A percentile compares a stretch with the other conserved stretches of the same genome.
phyloP scores from a whole-genome alignment of 1,140 invertebrate genomes.

The Acromyrmex echinatior region DNA sequence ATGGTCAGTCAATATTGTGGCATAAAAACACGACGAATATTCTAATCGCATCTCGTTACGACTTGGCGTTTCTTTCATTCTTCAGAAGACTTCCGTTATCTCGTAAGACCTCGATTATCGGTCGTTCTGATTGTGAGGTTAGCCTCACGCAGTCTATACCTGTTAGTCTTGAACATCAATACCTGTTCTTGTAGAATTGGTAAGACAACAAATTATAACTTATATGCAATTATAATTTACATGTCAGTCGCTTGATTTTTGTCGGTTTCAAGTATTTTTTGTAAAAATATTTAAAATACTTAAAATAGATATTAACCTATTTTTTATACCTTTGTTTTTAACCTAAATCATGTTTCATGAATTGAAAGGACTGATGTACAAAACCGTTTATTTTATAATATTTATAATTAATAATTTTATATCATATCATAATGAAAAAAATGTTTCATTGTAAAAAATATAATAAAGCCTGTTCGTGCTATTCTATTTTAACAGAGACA shows the following conservation, averaged over 20 bases:
- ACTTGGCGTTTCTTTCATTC: neutral
- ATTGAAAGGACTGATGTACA: neutral
- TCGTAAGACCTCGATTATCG: neutral
- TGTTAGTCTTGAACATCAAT: neutral
- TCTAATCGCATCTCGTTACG: constrained; percentile 59
- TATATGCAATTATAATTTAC: neutral
- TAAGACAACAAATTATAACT: constrained; percentile 5
- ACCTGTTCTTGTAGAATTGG: constrained; percentile 17
- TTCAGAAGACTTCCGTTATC: neutral
- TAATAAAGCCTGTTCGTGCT: constrained; percentile 5
- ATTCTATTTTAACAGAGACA: neutral
- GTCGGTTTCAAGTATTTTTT: constrained; percentile 14
- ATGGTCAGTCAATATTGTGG: constrained; percentile 55
- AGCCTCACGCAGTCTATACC: neutral
- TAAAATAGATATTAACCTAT: constrained; percentile 11
- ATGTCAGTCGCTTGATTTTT: neutral
- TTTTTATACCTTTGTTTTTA: neutral
- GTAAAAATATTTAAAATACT: constrained; percentile 17
- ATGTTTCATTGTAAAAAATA: neutral
- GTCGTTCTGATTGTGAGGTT: constrained; percentile 13
- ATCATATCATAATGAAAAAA: neutral
- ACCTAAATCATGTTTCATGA: neutral
- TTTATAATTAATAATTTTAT: neutral
- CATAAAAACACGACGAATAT: constrained; percentile 52
- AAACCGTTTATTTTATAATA: neutral